Base-by-base conservation (phyloP, 2,888 invertebrate species). In the Myopa tessellatipennis region DNA sequence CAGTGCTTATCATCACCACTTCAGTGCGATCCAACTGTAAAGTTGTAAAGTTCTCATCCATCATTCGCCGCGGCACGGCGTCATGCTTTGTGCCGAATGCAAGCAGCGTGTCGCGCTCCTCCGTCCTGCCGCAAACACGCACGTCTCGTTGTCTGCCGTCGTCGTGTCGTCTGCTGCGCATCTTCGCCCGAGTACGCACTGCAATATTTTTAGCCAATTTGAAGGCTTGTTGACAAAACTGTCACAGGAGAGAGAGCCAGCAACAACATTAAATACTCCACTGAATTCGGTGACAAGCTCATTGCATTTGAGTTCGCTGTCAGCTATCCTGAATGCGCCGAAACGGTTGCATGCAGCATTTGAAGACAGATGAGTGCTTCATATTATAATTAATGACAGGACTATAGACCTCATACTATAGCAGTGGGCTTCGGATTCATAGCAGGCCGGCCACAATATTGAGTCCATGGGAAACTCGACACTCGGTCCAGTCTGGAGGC, bases 221-320 rank as follows among this genome's bases (percentile, higher is more conserved):
- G 86, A 88, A 87, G 88, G 88, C 88, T 88, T 88, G 88, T 88
- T 88, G 88, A 88, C 88, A 88, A 88, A 88, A 87, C 88, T 88
- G 88, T 88, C 88, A 88, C 88, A 87, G 87, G 83, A 83, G 83
- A 83, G 83, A 85, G 78, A 70, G 12, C 12, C 65, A 65, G 36
- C 36, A 12, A 65, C 38, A 79, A 80, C 65, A 77, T 76, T 78
- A 60, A 76, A 77, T 74, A 70, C 34, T 40, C 68, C 60, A 60
- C 52, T n/a, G 63, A 7, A 63, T 36, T 7, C 14, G 36, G 38
- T 34, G 36, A 38, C 58, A 65, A 8, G 14, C 8, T 4, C 10
- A 6, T 55, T 55, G 55, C 55, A n/a, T n/a, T 14, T 12, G 10
- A 8, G 55, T 5, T 14, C 55, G 55, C 45, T 6, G 45, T 10